Conservation (phyloP, 2,888 invertebrate species). For the Iphiclides podalirius region DNA sequence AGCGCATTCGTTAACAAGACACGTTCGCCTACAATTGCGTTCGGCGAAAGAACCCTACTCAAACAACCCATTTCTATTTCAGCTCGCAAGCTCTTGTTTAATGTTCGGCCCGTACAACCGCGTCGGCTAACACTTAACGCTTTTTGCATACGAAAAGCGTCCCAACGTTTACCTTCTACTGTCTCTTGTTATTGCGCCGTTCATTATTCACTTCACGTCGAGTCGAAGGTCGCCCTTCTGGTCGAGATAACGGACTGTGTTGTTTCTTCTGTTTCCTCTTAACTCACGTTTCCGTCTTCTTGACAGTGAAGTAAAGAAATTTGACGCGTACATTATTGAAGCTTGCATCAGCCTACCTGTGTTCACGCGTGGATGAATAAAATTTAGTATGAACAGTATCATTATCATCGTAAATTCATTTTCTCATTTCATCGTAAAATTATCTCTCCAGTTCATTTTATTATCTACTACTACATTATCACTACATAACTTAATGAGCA, state of each 20-base stretch:
- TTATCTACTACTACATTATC: no score
- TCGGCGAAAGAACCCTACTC: slow-evolving; percentile 78
- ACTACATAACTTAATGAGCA: no score
- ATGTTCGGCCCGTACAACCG: slow-evolving; percentile 77
- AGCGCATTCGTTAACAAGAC: slow-evolving; percentile 78
- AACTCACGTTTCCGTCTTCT: slow-evolving; percentile 8
- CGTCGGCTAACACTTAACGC: slow-evolving; percentile 78
- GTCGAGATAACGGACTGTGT: slow-evolving; percentile 64
- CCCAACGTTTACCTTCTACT: slow-evolving; percentile 62
- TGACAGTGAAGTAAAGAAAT: not conserved
- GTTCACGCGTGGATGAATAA: no score
- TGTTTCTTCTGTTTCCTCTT: slow-evolving; percentile 45
- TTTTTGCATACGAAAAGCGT: slow-evolving; percentile 77
- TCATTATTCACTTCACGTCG: slow-evolving; percentile 66
- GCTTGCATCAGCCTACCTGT: no score
- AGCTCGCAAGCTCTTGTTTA: slow-evolving; percentile 74
- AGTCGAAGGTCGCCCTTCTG: slow-evolving; percentile 72
- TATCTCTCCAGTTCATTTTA: no score
- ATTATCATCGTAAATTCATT: no score
- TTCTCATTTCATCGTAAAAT: no score
- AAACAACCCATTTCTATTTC: slow-evolving; percentile 79
- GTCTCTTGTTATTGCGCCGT: slow-evolving; percentile 70
- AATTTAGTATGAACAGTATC: no score
- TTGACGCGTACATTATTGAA: no score
- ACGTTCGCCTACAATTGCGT: slow-evolving; percentile 77